Evolutionary conservation across 2,113 vertebrate genomes (phyloP).

Genomic region (Pleuronectes platessa): DNA sequence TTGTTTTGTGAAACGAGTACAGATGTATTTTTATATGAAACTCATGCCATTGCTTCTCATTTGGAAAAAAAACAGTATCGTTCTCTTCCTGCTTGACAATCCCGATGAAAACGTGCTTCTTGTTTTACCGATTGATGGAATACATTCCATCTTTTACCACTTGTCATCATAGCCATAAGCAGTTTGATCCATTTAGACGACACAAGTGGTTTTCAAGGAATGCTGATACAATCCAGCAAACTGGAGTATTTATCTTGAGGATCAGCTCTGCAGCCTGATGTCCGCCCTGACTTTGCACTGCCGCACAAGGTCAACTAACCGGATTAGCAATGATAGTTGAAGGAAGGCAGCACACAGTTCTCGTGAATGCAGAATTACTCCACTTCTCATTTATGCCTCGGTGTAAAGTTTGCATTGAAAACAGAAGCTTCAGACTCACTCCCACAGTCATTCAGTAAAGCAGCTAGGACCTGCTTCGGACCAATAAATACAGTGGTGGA

Average conservation of each 20-base stretch:
- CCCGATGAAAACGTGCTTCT: not conserved
- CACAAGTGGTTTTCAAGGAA: constrained; percentile 25
- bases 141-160: too few species aligned
- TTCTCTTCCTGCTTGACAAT: not conserved
- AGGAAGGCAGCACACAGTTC: constrained; percentile 20
- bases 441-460: constrained; percentile 50
- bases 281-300: constrained; percentile 27
- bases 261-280: constrained; percentile 10
- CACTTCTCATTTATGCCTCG: constrained; percentile 33
- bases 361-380: constrained; percentile 40
- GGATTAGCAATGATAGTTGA: constrained; percentile 49
- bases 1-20: not conserved
- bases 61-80: not conserved
- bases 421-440: constrained; percentile 17
- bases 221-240: constrained; percentile 37
- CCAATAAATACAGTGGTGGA: constrained; percentile 48
- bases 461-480: constrained; percentile 39
- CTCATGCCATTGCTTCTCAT: not conserved
- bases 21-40: not conserved
- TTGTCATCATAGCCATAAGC: constrained; percentile 25
- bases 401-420: constrained; percentile 42
- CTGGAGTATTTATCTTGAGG: constrained; percentile 24
- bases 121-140: too few species aligned
- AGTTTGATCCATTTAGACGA: constrained; percentile 28
- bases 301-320: constrained; percentile 41